These are phyloP conservation scores for Acleris cristana DNA, from an alignment of 2,888 invertebrate species.

Conservation along the genomic window DNA sequence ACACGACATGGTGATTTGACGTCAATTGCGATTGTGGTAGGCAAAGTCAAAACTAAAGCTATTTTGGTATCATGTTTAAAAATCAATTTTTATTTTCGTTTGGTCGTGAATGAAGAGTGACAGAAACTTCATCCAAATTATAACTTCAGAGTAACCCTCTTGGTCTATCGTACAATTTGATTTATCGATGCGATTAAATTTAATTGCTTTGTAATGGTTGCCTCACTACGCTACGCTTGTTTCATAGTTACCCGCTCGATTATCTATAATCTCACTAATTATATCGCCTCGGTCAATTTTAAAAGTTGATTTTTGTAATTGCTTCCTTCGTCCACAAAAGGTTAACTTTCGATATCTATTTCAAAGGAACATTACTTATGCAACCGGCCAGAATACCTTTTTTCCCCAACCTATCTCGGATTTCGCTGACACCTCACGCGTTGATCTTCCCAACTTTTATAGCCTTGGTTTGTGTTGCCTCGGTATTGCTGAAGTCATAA, in stretches of 20 bases:
- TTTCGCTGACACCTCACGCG: slow-evolving; percentile 3
- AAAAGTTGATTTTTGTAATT: too few relatives aligned
- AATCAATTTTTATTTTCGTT: too few relatives aligned
- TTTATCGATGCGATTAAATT: slow-evolving; percentile 11
- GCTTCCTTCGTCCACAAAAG: background rate
- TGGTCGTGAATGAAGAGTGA: too few relatives aligned
- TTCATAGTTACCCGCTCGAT: slow-evolving; percentile 6
- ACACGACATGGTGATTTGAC: background rate
- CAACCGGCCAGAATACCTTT: background rate
- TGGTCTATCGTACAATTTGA: background rate
- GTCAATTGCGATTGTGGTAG: background rate
- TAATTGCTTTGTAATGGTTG: slow-evolving; percentile 18
- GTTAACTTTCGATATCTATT: background rate
- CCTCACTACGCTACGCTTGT: background rate
- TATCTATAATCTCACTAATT: background rate
- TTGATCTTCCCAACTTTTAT: slow-evolving; percentile 3
- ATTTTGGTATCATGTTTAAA: too few relatives aligned
- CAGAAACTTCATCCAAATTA: too few relatives aligned
- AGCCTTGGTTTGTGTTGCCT: slow-evolving; percentile 7
- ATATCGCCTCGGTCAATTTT: too few relatives aligned
- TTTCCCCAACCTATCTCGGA: slow-evolving; percentile 1
- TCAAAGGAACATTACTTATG: slow-evolving; percentile 1
- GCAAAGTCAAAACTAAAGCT: too few relatives aligned
- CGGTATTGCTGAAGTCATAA: background rate
- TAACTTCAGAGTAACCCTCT: too few relatives aligned